These are phyloP conservation scores for Mythimna lalbum DNA, from an alignment of 2,888 invertebrate species.

Conservation along the genomic window DNA sequence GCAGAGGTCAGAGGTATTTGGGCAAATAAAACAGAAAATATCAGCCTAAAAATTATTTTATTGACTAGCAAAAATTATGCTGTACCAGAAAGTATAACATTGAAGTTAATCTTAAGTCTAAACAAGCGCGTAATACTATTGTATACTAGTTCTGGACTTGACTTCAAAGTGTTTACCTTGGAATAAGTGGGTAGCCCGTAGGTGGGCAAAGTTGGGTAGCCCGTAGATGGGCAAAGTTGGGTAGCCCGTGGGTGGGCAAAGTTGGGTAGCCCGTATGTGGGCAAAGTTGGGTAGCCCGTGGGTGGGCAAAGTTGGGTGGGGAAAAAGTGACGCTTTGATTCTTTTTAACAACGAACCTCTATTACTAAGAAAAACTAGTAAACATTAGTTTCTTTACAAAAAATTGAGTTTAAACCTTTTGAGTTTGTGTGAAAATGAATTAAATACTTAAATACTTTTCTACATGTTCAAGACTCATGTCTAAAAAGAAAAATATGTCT, in stretches of 20 bases:
- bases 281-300: slow-evolving; percentile 3
- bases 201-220: slow-evolving; percentile 24
- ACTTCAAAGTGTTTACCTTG: slow-evolving; percentile 47
- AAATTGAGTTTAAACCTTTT: too few relatives aligned
- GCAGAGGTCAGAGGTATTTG: too few relatives aligned
- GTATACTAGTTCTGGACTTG: slow-evolving; percentile 87
- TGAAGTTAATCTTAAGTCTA: slow-evolving; percentile 69
- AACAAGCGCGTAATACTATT: slow-evolving; percentile 75
- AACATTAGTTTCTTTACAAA: too few relatives aligned
- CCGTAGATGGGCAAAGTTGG: slow-evolving; percentile 29
- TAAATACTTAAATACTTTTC: too few relatives aligned
- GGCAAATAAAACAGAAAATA: slow-evolving; percentile 53
- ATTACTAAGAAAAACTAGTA: too few relatives aligned
- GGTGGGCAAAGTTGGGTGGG: not conserved
- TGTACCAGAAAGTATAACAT: slow-evolving; percentile 78
- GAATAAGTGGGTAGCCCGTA: slow-evolving; percentile 38
- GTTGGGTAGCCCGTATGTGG: slow-evolving; percentile 26
- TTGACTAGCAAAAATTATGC: slow-evolving; percentile 90
- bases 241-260: not conserved
- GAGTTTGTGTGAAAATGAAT: too few relatives aligned
- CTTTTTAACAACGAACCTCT: too few relatives aligned
- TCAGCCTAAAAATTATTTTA: slow-evolving; percentile 87
- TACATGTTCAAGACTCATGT: too few relatives aligned
- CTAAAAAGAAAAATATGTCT: too few relatives aligned
- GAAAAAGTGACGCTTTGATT: slow-evolving; percentile 38